Conservation (phyloP, 2,797 vertebrate genomes). For the Hydrocynus forskahlii region DNA sequence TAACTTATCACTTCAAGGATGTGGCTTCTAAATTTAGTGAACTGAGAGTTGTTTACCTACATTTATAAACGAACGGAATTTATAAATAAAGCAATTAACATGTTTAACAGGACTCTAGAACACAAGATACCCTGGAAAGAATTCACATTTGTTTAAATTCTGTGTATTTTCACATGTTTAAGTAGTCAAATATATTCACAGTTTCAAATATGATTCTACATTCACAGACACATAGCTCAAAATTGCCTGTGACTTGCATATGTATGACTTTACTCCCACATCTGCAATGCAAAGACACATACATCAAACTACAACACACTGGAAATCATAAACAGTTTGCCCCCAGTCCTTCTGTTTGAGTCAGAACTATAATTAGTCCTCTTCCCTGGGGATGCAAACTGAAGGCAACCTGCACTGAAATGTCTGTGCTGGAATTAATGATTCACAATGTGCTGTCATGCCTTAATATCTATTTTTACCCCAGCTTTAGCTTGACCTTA, state of each 20-base stretch:
- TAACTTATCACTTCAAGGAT: background rate
- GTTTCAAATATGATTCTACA: conserved; percentile 1
- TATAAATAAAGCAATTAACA: background rate
- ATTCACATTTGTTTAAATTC: no score
- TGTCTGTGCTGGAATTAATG: conserved; percentile 63
- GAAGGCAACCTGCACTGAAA: conserved; percentile 59
- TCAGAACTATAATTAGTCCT: conserved; percentile 64
- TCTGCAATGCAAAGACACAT: conserved; percentile 13
- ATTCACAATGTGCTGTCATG: conserved; percentile 62
- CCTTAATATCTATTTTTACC: conserved; percentile 61
- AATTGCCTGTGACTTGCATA: background rate
- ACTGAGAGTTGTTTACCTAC: no score
- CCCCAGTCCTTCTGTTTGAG: conserved; percentile 56
- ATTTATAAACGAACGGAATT: background rate
- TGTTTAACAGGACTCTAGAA: no score
- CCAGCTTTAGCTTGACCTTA: conserved; percentile 38
- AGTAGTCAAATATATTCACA: background rate
- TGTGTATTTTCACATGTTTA: background rate
- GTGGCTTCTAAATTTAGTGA: background rate
- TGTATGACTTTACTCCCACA: conserved; percentile 1
- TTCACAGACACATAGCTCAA: conserved; percentile 5
- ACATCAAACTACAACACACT: conserved; percentile 21
- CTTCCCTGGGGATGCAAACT: conserved; percentile 55
- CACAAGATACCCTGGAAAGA: no score
- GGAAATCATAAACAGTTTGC: conserved; percentile 44